Evolutionary conservation across 2,113 vertebrate genomes (phyloP).

Genomic region (Chaetodon trifascialis): DNA sequence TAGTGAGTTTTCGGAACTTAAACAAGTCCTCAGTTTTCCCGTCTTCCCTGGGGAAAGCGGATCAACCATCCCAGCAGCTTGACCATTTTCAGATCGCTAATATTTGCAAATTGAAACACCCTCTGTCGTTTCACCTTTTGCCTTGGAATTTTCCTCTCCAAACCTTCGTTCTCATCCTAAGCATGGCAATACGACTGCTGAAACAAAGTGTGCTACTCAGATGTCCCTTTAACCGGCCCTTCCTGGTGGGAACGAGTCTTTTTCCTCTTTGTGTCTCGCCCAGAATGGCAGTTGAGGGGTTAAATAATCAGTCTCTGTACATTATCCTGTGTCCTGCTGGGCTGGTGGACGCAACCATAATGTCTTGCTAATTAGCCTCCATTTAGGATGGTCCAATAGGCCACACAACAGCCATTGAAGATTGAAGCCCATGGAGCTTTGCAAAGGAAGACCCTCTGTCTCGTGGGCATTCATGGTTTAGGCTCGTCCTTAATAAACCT

Average conservation of each 20-base stretch:
- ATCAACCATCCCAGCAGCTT: conserved; percentile 17
- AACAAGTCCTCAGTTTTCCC: conserved; percentile 49
- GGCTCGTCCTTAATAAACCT: conserved; percentile 65
- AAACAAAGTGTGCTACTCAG: conserved; percentile 22
- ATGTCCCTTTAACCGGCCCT: conserved; percentile 27
- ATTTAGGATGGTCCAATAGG: conserved; percentile 71
- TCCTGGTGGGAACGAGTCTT: conserved; percentile 58
- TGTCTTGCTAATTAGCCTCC: conserved; percentile 82
- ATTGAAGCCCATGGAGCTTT: conserved; percentile 67
- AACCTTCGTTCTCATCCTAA: not conserved
- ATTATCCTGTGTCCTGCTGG: conserved; percentile 73
- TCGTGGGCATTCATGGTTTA: conserved; percentile 65
- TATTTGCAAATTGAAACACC: conserved; percentile 27
- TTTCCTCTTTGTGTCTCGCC: conserved; percentile 62
- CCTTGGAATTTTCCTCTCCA: not conserved
- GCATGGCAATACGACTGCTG: not conserved
- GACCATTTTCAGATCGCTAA: conserved; percentile 24
- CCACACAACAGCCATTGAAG: conserved; percentile 67
- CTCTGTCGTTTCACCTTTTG: not conserved
- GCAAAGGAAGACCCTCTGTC: conserved; percentile 71
- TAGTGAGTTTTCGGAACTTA: conserved; percentile 67
- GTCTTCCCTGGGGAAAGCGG: conserved; percentile 44
- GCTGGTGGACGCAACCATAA: conserved; percentile 71
- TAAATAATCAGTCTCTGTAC: conserved; percentile 78
- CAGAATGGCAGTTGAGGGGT: conserved; percentile 67